Evolutionary conservation across 2,888 invertebrate species (phyloP).

Genomic region (Pimpla rufipes): DNA sequence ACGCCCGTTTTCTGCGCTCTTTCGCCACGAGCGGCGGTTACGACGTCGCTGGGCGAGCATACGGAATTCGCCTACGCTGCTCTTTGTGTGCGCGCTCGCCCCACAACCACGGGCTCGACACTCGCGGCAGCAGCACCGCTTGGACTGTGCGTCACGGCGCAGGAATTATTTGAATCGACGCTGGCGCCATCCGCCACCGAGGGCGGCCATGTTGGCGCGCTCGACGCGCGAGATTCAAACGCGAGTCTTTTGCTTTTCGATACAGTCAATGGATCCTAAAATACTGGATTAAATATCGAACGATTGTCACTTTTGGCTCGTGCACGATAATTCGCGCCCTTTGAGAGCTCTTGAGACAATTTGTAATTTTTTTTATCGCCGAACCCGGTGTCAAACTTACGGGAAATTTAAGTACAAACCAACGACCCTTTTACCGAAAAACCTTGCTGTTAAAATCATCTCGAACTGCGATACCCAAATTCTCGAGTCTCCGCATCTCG

Average conservation of each 20-base stretch:
- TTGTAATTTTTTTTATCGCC: no score
- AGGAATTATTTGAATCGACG: constrained; percentile 61
- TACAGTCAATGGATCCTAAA: neutral
- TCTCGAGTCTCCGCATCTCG: no score
- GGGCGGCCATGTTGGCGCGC: constrained; percentile 45
- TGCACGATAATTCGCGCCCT: no score
- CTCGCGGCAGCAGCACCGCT: constrained; percentile 18
- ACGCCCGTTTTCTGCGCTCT: constrained; percentile 46
- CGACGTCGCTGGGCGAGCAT: constrained; percentile 37
- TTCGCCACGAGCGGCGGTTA: constrained; percentile 29
- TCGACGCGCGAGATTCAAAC: constrained; percentile 52
- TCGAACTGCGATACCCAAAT: no score
- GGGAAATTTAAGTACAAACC: no score
- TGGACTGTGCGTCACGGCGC: constrained; percentile 67
- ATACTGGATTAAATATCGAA: neutral
- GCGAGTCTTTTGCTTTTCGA: neutral
- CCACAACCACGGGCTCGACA: constrained; percentile 12
- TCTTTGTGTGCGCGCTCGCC: constrained; percentile 4
- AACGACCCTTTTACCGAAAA: no score
- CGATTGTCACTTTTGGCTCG: neutral
- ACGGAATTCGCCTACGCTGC: constrained; percentile 29
- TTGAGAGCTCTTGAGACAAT: no score
- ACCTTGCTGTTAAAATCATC: no score
- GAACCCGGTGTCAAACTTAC: no score
- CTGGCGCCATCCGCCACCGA: constrained; percentile 62